phyloP scores from a whole-genome alignment of 2,888 invertebrate genomes.

The Caenorhabditis sp. region DNA sequence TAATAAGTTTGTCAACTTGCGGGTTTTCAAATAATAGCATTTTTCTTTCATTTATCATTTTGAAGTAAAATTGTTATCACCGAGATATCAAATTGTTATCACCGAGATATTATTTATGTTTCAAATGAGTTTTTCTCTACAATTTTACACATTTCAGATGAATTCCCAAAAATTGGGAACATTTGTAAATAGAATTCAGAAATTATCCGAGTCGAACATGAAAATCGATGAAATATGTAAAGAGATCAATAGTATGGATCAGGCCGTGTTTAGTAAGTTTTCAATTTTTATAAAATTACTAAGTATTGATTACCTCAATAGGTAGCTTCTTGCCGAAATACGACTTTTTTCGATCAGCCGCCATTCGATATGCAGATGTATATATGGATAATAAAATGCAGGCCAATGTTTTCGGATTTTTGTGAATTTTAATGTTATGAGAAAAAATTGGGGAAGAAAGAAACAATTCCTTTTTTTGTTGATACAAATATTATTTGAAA shows the following conservation, averaged over 20 bases:
- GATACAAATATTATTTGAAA: too few relatives aligned
- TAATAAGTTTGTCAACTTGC: neutral
- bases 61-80: neutral
- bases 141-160: neutral
- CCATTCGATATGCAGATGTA: conserved; percentile 21
- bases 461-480: too few relatives aligned
- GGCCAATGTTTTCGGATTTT: conserved; percentile 24
- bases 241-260: neutral
- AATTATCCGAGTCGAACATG: neutral
- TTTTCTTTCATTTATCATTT: neutral
- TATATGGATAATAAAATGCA: conserved; percentile 18
- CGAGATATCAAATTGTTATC: neutral
- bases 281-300: too few relatives aligned
- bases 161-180: neutral
- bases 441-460: neutral
- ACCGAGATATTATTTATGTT: neutral
- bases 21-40: neutral
- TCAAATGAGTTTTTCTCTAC: neutral
- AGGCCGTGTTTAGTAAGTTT: neutral
- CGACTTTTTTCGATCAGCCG: neutral
- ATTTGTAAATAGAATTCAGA: neutral
- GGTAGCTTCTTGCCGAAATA: neutral
- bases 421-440: conserved; percentile 8
- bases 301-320: neutral
- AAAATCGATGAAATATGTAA: neutral